phyloP scores from a whole-genome alignment of 2,888 invertebrate genomes.

The Conistra vaccinii region DNA sequence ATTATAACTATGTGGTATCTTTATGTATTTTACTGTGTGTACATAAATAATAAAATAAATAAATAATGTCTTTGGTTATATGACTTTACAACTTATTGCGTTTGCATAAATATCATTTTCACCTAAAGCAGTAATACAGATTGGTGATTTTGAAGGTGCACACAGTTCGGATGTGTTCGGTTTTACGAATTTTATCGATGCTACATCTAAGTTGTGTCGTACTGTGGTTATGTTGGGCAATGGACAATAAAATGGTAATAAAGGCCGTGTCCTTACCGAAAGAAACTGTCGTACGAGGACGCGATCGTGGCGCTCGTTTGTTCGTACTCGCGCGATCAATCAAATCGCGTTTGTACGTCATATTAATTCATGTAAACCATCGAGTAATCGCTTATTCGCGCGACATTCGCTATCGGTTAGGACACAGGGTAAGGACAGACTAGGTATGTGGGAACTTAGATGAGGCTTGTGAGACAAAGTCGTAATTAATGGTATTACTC shows the following conservation, averaged over 20 bases:
- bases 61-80: no score
- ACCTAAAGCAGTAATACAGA: no score
- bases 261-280: not conserved
- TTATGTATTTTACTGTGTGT: no score
- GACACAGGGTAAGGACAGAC: not conserved
- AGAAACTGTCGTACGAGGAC: not conserved
- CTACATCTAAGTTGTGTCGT: no score
- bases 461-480: not conserved
- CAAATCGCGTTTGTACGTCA: not conserved
- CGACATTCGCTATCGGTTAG: not conserved
- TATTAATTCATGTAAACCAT: no score
- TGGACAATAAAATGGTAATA: not conserved
- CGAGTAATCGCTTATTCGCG: not conserved
- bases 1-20: no score
- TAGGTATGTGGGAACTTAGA: not conserved
- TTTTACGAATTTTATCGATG: no score
- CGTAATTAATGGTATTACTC: not conserved
- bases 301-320: not conserved
- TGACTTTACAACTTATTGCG: no score
- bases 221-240: slow-evolving; percentile 16
- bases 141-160: no score
- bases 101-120: no score
- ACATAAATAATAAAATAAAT: no score
- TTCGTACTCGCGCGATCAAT: not conserved
- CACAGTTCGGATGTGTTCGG: no score